Percentiles rank a stretch among this genome's conserved stretches.
These are phyloP conservation scores for Acomys russatus DNA, from an alignment of 2,797 vertebrate species.

Conservation along the genomic window DNA sequence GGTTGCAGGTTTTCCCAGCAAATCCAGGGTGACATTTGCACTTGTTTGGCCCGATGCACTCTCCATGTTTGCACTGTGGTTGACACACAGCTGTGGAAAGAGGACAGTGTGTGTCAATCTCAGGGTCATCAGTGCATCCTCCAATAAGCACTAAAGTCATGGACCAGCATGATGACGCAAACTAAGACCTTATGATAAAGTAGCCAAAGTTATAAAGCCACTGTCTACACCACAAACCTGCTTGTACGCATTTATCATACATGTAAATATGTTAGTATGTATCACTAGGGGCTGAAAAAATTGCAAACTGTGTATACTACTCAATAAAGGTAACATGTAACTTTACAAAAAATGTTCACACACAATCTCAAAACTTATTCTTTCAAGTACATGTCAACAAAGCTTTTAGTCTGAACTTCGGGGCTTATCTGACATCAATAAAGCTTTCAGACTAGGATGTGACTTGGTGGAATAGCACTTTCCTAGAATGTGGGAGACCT, in stretches of 20 bases:
- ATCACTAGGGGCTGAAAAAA: background rate
- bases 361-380: background rate
- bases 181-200: background rate
- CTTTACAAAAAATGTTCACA: background rate
- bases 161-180: background rate
- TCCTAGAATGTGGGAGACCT: background rate
- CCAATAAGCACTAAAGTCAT: background rate
- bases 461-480: background rate
- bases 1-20: conserved; percentile 98
- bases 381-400: background rate
- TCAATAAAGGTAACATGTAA: background rate
- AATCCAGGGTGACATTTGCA: conserved; percentile 98
- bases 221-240: background rate
- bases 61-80: conserved; percentile 96
- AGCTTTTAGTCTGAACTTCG: background rate
- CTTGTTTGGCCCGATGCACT: conserved; percentile 97
- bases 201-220: conserved; percentile 20
- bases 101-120: conserved; percentile 32
- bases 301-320: background rate
- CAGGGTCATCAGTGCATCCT: background rate
- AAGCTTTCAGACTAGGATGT: background rate
- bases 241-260: too few species aligned
- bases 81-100: conserved; percentile 95
- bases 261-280: too few species aligned
- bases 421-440: background rate